These are phyloP conservation scores for Gymnothorax reevesii DNA, from an alignment of 2,797 vertebrate genomes.

Conservation along the genomic window DNA sequence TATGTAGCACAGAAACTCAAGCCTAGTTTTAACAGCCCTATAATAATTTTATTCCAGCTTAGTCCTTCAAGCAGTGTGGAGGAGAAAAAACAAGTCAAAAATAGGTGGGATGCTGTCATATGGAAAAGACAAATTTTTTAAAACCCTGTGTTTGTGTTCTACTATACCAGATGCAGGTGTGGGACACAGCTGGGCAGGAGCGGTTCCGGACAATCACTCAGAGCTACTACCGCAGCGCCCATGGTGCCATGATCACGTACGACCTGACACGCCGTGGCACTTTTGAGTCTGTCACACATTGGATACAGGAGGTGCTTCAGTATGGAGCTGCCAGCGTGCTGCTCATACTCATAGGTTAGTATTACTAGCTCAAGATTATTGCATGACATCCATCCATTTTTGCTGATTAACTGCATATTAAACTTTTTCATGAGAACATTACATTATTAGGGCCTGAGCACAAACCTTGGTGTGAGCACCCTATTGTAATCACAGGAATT, in stretches of 20 bases:
- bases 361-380: background rate
- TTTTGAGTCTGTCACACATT: slow-evolving; percentile 88
- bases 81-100: too few species aligned
- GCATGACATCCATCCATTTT: background rate
- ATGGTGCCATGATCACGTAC: slow-evolving; percentile 92
- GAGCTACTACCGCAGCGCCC: slow-evolving; percentile 95
- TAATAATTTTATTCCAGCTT: too few species aligned
- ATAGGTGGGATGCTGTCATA: background rate
- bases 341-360: slow-evolving; percentile 87
- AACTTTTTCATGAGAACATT: too few species aligned
- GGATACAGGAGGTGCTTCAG: slow-evolving; percentile 90
- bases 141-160: slow-evolving; percentile 21
- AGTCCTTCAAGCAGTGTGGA: too few species aligned
- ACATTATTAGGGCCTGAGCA: too few species aligned
- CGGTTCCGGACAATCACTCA: slow-evolving; percentile 96
- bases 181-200: slow-evolving; percentile 97
- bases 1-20: background rate
- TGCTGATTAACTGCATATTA: background rate
- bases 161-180: slow-evolving; percentile 87
- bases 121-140: background rate
- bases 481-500: too few species aligned
- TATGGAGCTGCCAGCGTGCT: slow-evolving; percentile 87
- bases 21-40: background rate
- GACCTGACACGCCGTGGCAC: slow-evolving; percentile 87
- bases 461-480: too few species aligned